Evolutionary conservation across 1,140 invertebrate species (phyloP), one percentile per base, ranked within the genome.

Genomic region (Proales similis): DNA sequence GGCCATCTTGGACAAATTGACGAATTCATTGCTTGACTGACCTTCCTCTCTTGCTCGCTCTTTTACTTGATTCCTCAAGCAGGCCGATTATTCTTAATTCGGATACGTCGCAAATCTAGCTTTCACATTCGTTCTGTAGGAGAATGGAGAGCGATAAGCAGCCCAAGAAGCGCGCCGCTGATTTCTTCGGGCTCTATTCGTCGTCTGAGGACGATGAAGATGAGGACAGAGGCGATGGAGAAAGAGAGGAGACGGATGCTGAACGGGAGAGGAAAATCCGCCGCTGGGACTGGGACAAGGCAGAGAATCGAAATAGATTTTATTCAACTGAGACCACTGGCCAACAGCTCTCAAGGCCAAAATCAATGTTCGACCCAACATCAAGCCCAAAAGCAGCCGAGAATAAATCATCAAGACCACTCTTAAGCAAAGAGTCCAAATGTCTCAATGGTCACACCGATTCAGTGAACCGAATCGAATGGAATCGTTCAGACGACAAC

Each of bases 151-250:
- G n/a, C n/a, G n/a, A n/a, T n/a, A n/a, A n/a, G n/a, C n/a, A n/a
- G 33, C 9, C 9, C 14, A 36, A 36, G 14, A 36, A 36, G 14
- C 9, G 14, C 14, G 14, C 9, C 9, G 14, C 9, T 36, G 51
- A 57, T 57, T 57, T 32, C 11, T 57, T 57, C 24, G 45, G 45
- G 39, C 33, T 57, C 19, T 36, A 53, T 39, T 14, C 51, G 17
- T 39, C 33, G 19, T 42, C 36, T 30, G 51, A 57, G 17, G 51
- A 57, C 17, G 51, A 57, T 29, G 5, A 20, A 39, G 19, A 43
- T n/a, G n/a, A n/a, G n/a, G n/a, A n/a, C n/a, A n/a, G n/a, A n/a
- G n/a, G n/a, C n/a, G n/a, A n/a, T n/a, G n/a, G n/a, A n/a, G n/a
- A n/a, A n/a, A n/a, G n/a, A 42, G 36, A n/a, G 7, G 4, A 22